Percentiles rank a stretch among this genome's conserved stretches.
Evolutionary conservation across 2,888 invertebrate genomes (phyloP).

Genomic region (Himalopsyche tibetana): DNA sequence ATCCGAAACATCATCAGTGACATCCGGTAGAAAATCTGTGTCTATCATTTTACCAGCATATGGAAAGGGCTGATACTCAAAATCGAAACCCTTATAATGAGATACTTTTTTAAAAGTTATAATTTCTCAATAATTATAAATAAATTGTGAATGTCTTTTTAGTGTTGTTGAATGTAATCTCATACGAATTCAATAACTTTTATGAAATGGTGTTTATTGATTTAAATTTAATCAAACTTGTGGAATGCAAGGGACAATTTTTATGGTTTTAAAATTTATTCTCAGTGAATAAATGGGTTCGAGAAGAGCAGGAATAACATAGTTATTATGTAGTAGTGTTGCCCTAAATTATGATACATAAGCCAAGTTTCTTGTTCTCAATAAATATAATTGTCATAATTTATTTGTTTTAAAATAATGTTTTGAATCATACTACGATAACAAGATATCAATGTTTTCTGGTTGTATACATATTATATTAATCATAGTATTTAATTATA

Average conservation of each 20-base stretch:
- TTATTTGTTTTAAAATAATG: conserved; percentile 41
- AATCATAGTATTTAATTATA: conserved; percentile 7
- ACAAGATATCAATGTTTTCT: conserved; percentile 19
- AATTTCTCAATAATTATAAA: conserved; percentile 28
- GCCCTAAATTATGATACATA: conserved; percentile 8
- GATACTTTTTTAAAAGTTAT: conserved; percentile 27
- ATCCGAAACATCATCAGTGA: conserved; percentile 60
- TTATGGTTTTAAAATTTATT: background rate
- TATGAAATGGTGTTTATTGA: background rate
- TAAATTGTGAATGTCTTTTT: conserved; percentile 24
- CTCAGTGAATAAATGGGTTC: conserved; percentile 1
- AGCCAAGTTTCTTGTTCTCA: conserved; percentile 42
- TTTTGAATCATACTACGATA: conserved; percentile 36
- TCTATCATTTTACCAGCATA: conserved; percentile 60
- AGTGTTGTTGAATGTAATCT: conserved; percentile 1
- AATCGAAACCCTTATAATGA: background rate
- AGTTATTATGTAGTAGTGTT: background rate
- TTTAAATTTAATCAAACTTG: background rate
- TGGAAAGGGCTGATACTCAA: conserved; percentile 63
- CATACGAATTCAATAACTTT: conserved; percentile 12
- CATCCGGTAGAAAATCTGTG: conserved; percentile 62
- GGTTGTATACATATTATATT: conserved; percentile 37
- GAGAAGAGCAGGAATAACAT: background rate
- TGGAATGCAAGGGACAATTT: background rate
- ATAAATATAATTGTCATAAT: conserved; percentile 18